phyloP scores from a whole-genome alignment of 2,888 invertebrate species.

The Mongoloraphidia duomilia region DNA sequence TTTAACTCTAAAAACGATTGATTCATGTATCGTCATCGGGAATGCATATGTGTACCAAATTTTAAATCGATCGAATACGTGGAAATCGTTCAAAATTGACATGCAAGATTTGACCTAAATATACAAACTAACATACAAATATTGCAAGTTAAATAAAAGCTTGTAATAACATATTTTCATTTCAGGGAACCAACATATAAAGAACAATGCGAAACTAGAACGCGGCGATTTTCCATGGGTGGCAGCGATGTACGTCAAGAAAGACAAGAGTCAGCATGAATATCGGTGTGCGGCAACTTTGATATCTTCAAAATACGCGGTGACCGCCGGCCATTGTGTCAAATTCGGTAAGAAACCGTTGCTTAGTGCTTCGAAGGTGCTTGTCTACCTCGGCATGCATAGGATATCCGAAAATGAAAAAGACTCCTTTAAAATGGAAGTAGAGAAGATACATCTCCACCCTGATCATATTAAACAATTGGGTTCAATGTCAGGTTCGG shows the following conservation, averaged over 20 bases:
- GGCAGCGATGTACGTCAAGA: constrained; percentile 40
- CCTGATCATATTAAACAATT: constrained; percentile 7
- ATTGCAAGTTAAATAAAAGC: no score
- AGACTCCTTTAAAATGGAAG: neutral
- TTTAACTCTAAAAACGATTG: no score
- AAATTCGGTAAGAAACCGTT: neutral
- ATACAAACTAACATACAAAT: no score
- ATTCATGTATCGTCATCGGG: no score
- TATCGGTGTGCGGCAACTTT: constrained; percentile 29
- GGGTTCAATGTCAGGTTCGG: neutral
- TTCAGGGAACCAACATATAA: no score
- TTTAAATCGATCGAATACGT: no score
- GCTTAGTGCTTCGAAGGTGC: neutral
- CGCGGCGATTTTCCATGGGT: constrained; percentile 50
- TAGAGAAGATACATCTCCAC: neutral
- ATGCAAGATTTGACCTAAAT: no score
- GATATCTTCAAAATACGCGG: constrained; percentile 23
- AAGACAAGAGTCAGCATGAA: constrained; percentile 23
- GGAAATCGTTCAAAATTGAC: no score
- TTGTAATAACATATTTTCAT: no score
- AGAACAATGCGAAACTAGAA: constrained; percentile 22
- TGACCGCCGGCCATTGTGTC: constrained; percentile 10
- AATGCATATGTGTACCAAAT: no score
- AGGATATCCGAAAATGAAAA: neutral
- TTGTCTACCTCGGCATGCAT: constrained; percentile 1